These are phyloP conservation scores for Hydropotes inermis DNA, from an alignment of 2,113 vertebrate species.

Conservation along the genomic window DNA sequence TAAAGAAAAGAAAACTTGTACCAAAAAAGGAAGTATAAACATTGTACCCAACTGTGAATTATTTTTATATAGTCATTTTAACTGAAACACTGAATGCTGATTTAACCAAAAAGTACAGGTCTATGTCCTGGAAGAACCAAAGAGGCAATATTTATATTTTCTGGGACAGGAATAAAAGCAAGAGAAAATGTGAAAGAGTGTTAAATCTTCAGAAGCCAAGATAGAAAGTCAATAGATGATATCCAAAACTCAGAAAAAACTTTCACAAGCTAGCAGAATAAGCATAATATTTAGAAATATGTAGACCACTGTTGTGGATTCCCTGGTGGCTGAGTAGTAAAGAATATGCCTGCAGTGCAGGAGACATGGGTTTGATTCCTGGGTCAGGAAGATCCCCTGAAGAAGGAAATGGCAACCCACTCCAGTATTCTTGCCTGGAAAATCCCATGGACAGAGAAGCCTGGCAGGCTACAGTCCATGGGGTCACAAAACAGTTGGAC, in stretches of 20 bases:
- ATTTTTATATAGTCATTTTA: not conserved
- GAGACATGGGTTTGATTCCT: not conserved
- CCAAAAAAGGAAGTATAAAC: conserved; percentile 5
- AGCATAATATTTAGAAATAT: not conserved
- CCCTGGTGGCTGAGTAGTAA: not conserved
- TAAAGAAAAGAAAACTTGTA: not conserved
- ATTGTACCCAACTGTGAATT: not conserved
- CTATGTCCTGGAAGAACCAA: not conserved
- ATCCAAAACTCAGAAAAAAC: not conserved
- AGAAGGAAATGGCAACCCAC: not conserved
- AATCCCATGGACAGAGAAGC: not conserved
- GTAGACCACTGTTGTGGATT: not conserved
- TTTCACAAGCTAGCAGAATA: not conserved
- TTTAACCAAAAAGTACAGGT: not conserved
- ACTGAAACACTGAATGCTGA: not conserved
- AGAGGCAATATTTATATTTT: not conserved
- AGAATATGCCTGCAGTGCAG: not conserved
- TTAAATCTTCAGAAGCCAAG: not conserved
- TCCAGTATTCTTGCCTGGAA: not conserved
- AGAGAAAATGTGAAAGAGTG: not conserved
- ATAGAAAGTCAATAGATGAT: not conserved
- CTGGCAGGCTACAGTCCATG: not conserved
- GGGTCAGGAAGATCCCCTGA: not conserved
- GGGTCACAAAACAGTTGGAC: not conserved
- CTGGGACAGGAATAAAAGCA: not conserved